These are phyloP conservation scores for Hycleus cichorii DNA, from an alignment of 1,140 invertebrate species.

Conservation along the genomic window DNA sequence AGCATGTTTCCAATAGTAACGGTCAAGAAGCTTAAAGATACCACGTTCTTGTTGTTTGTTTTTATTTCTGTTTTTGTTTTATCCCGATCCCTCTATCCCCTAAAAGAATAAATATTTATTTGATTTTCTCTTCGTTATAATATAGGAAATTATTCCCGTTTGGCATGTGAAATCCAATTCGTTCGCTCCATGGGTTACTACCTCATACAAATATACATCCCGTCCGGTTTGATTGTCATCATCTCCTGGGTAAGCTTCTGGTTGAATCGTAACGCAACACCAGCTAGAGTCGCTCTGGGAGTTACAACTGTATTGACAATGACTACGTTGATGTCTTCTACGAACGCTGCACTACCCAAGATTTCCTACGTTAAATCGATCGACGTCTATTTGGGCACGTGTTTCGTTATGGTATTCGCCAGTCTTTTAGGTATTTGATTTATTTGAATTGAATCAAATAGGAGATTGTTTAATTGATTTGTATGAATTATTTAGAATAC, in stretches of 20 bases:
- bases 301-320: slow-evolving; percentile 97
- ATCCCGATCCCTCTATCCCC: too few species aligned
- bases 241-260: slow-evolving; percentile 92
- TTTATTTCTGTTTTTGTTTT: background rate
- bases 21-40: background rate
- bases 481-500: slow-evolving; percentile 60
- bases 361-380: slow-evolving; percentile 98
- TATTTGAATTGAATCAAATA: background rate
- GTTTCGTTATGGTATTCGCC: slow-evolving; percentile 97
- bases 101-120: background rate
- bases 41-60: background rate
- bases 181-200: slow-evolving; percentile 98
- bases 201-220: slow-evolving; percentile 98
- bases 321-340: slow-evolving; percentile 98
- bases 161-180: slow-evolving; percentile 97
- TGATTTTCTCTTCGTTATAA: background rate
- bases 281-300: slow-evolving; percentile 90
- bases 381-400: slow-evolving; percentile 95
- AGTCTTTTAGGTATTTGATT: slow-evolving; percentile 70
- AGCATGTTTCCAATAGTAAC: background rate
- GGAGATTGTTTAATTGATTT: background rate
- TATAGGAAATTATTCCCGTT: slow-evolving; percentile 93
- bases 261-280: slow-evolving; percentile 90
- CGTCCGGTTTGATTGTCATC: slow-evolving; percentile 96
- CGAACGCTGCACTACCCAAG: slow-evolving; percentile 94